Base-by-base conservation (phyloP, 2,797 vertebrate species). In the Ctenosaura bakeri region DNA sequence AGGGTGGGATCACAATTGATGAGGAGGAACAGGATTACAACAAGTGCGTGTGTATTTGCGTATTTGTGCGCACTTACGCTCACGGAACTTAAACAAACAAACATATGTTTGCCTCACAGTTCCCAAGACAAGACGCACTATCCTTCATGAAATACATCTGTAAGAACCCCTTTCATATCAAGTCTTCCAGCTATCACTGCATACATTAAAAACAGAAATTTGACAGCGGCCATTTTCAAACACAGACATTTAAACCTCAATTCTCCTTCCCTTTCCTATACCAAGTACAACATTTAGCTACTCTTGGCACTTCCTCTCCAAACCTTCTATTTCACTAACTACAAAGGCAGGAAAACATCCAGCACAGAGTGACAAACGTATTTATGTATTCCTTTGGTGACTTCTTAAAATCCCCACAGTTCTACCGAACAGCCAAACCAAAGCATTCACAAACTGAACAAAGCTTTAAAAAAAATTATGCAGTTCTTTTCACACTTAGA, bases 221-320 rank as follows among this genome's bases (percentile, higher is more conserved):
- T 13, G 46, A 32, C 9, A 71, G 3, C 69, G 26, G 18, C 35
- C 7, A n/a, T 35, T 87, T 83, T 71, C 8, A 56, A 54, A n/a
- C 18, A 78, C n/a, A 62, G 52, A 6, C 22, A 20, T 42, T 88
- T 81, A 35, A 0, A 54, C 7, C n/a, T 9, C 6, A n/a, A 0
- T 1, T 8, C 94, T 93, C 93, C 92, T 96, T 95, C 94, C 93
- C 85, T 54, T 82, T 91, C 86, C 83, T 89, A 91, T 77, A 91
- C 93, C 79, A 16, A 46, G 2, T 81, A 88, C 92, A 89, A 89
- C 92, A 85, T 90, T 86, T 62, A 92, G 87, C 66, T 80, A 81
- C 87, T 14, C 66, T 74, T 88, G 52, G 56, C 78, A 92, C n/a
- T 54, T 59, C 50, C 1, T 0, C 78, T 83, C 71, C 32, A 62